phyloP scores from a whole-genome alignment of 1,140 invertebrate species.

The Vanessa tameamea region DNA sequence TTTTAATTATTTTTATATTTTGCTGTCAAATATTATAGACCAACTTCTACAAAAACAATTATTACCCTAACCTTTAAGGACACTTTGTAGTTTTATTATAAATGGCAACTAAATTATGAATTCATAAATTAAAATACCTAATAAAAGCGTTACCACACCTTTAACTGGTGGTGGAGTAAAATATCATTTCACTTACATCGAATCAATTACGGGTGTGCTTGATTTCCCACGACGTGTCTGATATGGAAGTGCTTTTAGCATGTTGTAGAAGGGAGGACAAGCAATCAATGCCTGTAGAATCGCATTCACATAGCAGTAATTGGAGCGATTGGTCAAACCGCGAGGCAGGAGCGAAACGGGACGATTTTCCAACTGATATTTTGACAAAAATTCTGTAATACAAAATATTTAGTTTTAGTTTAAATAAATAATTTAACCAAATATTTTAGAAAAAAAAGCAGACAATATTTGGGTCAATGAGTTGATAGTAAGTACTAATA shows the following conservation, averaged over 20 bases:
- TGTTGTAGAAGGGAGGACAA: constrained; percentile 96
- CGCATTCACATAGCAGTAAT: constrained; percentile 98
- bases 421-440: constrained; percentile 14
- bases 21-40: no score
- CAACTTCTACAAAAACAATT: no score
- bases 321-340: constrained; percentile 93
- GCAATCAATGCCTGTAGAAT: constrained; percentile 94
- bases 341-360: constrained; percentile 89
- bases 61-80: no score
- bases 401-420: not conserved
- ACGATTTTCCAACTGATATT: constrained; percentile 87
- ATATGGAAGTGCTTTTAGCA: constrained; percentile 87
- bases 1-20: no score
- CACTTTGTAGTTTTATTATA: no score
- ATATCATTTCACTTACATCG: constrained; percentile 86
- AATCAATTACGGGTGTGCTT: constrained; percentile 94
- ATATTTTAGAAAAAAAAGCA: not conserved
- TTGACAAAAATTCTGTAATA: constrained; percentile 86
- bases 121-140: no score
- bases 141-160: no score
- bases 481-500: not conserved
- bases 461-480: no score
- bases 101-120: no score
- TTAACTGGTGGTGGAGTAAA: no score
- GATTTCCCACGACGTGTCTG: constrained; percentile 83